A percentile compares a stretch with the other conserved stretches of the same genome.
phyloP scores from a whole-genome alignment of 2,113 vertebrate genomes.

The Pipra filicauda region DNA sequence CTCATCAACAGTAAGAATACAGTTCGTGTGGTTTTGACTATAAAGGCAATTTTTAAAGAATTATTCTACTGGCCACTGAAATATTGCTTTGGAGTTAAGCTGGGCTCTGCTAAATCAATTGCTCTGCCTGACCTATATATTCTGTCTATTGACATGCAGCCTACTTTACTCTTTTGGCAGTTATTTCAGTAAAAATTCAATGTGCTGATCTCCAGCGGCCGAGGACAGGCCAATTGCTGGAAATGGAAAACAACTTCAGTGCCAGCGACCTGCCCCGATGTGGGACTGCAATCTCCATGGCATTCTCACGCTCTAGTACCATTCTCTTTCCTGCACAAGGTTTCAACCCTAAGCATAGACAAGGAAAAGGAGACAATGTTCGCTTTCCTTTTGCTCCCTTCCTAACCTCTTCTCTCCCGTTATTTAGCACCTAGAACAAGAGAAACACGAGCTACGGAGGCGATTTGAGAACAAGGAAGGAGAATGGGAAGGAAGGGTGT shows the following conservation, averaged over 20 bases:
- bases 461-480: slow-evolving; percentile 93
- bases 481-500: slow-evolving; percentile 95
- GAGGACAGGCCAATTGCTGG: slow-evolving; percentile 9
- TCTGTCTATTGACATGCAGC: not conserved
- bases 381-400: not conserved
- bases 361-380: not conserved
- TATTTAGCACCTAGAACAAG: slow-evolving; percentile 91
- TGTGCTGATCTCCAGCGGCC: slow-evolving; percentile 2
- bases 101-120: slow-evolving; percentile 27
- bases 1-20: not conserved
- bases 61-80: not conserved
- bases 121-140: slow-evolving; percentile 37
- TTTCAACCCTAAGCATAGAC: not conserved
- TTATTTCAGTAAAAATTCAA: slow-evolving; percentile 37
- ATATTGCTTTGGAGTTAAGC: not conserved
- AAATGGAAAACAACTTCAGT: not conserved
- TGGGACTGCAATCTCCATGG: not conserved
- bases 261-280: not conserved
- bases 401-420: not conserved
- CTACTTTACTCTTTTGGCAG: slow-evolving; percentile 42
- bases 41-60: not conserved
- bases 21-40: not conserved
- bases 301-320: not conserved
- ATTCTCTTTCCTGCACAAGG: not conserved
- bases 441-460: slow-evolving; percentile 91